phyloP scores from a whole-genome alignment of 1,140 invertebrate species.

The Parapsyche elsis region DNA sequence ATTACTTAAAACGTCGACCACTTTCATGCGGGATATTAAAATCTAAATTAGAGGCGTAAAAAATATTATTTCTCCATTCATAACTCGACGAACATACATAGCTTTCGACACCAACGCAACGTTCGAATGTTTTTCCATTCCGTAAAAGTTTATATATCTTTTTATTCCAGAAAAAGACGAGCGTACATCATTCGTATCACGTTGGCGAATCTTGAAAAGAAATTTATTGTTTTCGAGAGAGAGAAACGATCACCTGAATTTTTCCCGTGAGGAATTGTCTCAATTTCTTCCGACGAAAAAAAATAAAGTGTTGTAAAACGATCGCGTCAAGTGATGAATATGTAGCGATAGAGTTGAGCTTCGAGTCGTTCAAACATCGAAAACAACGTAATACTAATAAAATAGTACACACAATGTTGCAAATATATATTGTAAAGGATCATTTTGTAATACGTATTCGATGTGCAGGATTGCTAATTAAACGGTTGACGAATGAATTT shows the following conservation, averaged over 20 bases:
- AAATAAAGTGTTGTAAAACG: not conserved
- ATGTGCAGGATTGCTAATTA: too few species aligned
- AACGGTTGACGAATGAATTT: too few species aligned
- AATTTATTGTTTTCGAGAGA: constrained; percentile 3
- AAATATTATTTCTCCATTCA: too few species aligned
- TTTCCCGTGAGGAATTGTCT: not conserved
- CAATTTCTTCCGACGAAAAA: not conserved
- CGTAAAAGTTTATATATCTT: not conserved
- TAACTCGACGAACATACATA: too few species aligned
- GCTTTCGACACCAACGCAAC: too few species aligned
- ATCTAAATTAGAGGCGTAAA: too few species aligned
- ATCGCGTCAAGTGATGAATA: not conserved
- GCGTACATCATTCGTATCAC: constrained; percentile 12
- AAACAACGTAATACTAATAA: not conserved
- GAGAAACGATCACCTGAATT: not conserved
- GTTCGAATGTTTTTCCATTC: not conserved
- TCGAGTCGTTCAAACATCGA: not conserved
- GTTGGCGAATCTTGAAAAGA: not conserved
- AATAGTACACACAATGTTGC: too few species aligned
- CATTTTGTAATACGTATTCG: too few species aligned
- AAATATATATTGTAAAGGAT: too few species aligned
- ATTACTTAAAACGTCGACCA: not conserved
- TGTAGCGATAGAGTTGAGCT: not conserved
- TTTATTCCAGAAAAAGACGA: not conserved
- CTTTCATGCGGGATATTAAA: not conserved